A percentile compares a stretch with the other conserved stretches of the same genome.
These are phyloP conservation scores for Coptodon rendalli DNA, from an alignment of 2,113 vertebrate genomes.

Conservation along the genomic window DNA sequence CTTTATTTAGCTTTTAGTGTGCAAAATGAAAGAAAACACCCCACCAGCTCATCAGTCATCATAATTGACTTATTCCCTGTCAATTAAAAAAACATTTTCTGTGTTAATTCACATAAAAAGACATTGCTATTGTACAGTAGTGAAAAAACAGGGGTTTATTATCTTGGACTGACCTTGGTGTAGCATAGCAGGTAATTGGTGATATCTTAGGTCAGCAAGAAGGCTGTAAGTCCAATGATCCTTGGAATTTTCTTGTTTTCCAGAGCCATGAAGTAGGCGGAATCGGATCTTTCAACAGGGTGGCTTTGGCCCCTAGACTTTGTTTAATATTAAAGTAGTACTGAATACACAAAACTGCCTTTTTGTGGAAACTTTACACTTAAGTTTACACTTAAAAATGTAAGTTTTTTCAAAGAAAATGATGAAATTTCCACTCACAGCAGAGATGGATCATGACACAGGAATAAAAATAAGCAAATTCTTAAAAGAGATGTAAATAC, in stretches of 20 bases:
- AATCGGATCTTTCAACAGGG: background rate
- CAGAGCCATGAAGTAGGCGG: background rate
- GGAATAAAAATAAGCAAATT: background rate
- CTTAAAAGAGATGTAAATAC: background rate
- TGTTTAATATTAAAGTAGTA: background rate
- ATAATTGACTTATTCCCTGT: background rate
- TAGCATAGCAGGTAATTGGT: background rate
- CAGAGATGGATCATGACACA: rapidly evolving
- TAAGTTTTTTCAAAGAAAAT: background rate
- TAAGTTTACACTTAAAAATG: background rate
- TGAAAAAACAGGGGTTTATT: background rate
- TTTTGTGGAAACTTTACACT: background rate
- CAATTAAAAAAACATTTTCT: background rate
- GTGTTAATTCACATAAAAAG: background rate
- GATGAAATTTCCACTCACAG: background rate
- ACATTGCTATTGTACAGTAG: background rate
- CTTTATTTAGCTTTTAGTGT: background rate
- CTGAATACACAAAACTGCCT: background rate
- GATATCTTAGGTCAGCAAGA: background rate
- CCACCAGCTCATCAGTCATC: background rate
- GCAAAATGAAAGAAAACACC: background rate
- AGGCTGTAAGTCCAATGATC: rapidly evolving
- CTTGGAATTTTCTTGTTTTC: background rate
- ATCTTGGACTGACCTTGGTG: background rate
- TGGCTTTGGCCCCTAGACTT: background rate